These are phyloP conservation scores for Mellivora capensis DNA, from an alignment of 2,113 vertebrate species.

Conservation along the genomic window DNA sequence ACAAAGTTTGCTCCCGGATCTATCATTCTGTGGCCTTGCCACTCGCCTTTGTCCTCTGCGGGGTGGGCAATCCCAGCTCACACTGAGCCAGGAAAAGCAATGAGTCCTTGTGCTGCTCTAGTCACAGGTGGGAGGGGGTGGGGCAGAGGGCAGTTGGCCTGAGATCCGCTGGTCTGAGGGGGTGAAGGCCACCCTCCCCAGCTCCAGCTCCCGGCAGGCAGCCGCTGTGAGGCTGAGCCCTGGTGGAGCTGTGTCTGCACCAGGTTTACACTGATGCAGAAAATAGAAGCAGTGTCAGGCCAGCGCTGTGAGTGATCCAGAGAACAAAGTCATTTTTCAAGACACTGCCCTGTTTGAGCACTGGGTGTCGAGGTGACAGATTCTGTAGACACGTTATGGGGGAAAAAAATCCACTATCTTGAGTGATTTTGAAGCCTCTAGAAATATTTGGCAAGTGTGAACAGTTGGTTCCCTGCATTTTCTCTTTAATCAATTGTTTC, in stretches of 20 bases:
- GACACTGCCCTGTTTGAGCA: conserved; percentile 49
- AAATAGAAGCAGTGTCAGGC: conserved; percentile 58
- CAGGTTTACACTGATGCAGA: conserved; percentile 44
- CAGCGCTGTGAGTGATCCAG: conserved; percentile 1
- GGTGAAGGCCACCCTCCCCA: not conserved
- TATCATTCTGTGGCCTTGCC: not conserved
- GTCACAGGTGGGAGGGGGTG: not conserved
- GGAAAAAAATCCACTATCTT: conserved; percentile 1
- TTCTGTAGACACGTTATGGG: conserved; percentile 40
- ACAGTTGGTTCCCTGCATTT: not conserved
- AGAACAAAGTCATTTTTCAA: conserved; percentile 62
- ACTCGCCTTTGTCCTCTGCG: not conserved
- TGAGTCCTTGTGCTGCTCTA: not conserved
- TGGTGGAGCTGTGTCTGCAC: not conserved
- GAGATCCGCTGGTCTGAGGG: not conserved
- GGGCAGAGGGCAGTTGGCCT: too few species aligned
- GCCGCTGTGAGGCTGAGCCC: not conserved
- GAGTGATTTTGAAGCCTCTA: conserved; percentile 55
- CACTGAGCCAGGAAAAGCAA: not conserved
- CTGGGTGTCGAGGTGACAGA: conserved; percentile 51
- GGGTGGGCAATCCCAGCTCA: not conserved
- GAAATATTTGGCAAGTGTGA: conserved; percentile 60
- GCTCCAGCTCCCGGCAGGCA: not conserved
- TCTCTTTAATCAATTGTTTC: conserved; percentile 55
- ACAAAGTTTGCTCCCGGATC: not conserved